phyloP scores from a whole-genome alignment of 2,113 vertebrate genomes.

The Macquaria ambigua region DNA sequence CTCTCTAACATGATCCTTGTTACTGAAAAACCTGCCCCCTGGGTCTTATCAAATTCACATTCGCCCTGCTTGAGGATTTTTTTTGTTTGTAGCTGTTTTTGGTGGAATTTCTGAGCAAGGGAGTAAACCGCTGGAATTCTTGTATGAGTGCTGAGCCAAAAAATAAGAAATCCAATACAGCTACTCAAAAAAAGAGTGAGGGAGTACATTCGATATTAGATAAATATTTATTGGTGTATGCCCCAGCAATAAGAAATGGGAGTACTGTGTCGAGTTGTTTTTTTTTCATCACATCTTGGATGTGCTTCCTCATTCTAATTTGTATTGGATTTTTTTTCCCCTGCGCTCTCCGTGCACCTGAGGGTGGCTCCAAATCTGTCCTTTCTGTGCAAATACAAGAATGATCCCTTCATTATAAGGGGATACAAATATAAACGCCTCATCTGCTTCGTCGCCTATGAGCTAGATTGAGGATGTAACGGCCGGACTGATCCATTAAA shows the following conservation, averaged over 20 bases:
- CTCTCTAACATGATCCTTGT: slow-evolving; percentile 50
- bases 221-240: slow-evolving; percentile 48
- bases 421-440: slow-evolving; percentile 56
- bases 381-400: slow-evolving; percentile 40
- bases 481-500: slow-evolving; percentile 48
- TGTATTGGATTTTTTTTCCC: slow-evolving; percentile 17
- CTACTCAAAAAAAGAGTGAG: slow-evolving; percentile 5
- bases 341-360: slow-evolving; percentile 17
- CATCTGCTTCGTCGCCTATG: slow-evolving; percentile 53
- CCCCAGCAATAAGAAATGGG: slow-evolving; percentile 17
- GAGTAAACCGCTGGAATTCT: slow-evolving; percentile 14
- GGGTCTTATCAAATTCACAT: slow-evolving; percentile 51
- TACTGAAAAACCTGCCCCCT: slow-evolving; percentile 41
- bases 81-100: slow-evolving; percentile 25
- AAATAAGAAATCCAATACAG: slow-evolving; percentile 44
- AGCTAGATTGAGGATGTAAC: slow-evolving; percentile 47
- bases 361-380: slow-evolving; percentile 26
- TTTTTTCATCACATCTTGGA: background rate
- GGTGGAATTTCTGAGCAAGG: slow-evolving; percentile 19
- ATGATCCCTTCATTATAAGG: slow-evolving; percentile 59
- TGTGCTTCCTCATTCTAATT: background rate
- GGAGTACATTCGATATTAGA: slow-evolving; percentile 19
- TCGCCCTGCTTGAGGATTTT: slow-evolving; percentile 19
- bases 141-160: slow-evolving; percentile 16
- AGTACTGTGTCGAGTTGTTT: slow-evolving; percentile 3